These are phyloP conservation scores for Erethizon dorsatum DNA, from an alignment of 2,797 vertebrate species.

Conservation along the genomic window DNA sequence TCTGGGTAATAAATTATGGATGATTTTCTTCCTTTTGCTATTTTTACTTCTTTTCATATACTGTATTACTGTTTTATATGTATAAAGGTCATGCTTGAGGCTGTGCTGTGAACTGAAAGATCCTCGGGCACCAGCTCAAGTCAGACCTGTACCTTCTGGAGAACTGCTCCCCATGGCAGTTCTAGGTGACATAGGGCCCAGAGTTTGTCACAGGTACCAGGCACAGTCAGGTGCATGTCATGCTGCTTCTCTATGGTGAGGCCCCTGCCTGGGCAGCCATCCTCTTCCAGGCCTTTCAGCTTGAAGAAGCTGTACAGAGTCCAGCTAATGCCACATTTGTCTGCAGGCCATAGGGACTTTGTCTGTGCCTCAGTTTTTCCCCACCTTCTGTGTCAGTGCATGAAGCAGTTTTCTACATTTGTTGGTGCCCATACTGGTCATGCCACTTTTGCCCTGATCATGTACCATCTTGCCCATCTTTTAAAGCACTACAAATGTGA, in stretches of 20 bases:
- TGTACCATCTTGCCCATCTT: not conserved
- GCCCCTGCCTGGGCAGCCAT: not conserved
- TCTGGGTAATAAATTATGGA: not conserved
- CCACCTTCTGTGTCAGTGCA: not conserved
- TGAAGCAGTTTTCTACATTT: not conserved
- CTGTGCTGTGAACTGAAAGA: not conserved
- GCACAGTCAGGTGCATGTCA: not conserved
- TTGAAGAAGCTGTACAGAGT: not conserved
- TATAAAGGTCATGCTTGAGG: not conserved
- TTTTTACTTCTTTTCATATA: not conserved
- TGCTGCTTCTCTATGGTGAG: too few species aligned
- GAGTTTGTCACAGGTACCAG: not conserved
- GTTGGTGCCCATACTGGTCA: not conserved
- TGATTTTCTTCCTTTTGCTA: not conserved
- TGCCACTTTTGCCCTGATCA: not conserved
- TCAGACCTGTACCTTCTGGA: not conserved
- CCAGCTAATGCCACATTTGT: not conserved
- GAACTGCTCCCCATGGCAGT: not conserved
- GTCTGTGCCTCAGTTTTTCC: not conserved
- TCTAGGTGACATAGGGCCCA: not conserved
- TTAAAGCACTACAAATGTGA: not conserved
- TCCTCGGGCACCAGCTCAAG: not conserved
- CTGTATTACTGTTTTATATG: not conserved
- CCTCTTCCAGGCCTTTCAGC: not conserved
- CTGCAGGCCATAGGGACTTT: not conserved